phyloP scores from a whole-genome alignment of 1,140 invertebrate genomes.

The Drosophila watanabei region DNA sequence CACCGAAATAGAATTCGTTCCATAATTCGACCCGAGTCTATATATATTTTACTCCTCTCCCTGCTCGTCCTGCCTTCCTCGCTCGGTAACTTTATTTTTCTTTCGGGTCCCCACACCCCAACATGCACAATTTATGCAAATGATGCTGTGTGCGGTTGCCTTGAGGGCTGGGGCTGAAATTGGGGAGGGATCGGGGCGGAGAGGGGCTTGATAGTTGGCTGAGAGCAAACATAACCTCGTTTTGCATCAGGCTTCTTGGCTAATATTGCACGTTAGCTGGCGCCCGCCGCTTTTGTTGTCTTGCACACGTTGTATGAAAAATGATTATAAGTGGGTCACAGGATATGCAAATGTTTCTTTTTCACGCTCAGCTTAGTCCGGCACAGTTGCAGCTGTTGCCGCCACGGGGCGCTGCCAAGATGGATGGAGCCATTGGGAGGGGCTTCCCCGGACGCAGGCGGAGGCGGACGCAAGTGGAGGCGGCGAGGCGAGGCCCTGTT shows the following conservation, averaged over 20 bases:
- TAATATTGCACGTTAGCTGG: slow-evolving; percentile 59
- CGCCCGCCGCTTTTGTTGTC: slow-evolving; percentile 31
- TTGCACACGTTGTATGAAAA: slow-evolving; percentile 75
- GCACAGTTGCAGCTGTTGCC: slow-evolving; percentile 53
- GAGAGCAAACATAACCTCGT: slow-evolving; percentile 76
- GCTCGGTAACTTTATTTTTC: slow-evolving; percentile 41
- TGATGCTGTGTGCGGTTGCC: slow-evolving; percentile 49
- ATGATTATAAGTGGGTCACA: slow-evolving; percentile 84
- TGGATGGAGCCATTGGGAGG: slow-evolving; percentile 40
- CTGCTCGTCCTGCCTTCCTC: not conserved
- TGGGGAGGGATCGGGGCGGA: not conserved
- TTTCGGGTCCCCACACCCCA: slow-evolving; percentile 33
- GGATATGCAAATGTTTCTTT: slow-evolving; percentile 84
- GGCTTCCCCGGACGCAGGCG: not conserved
- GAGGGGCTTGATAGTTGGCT: slow-evolving; percentile 4
- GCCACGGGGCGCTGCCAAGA: slow-evolving; percentile 55
- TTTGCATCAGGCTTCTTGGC: slow-evolving; percentile 54
- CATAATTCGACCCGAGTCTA: slow-evolving; percentile 63
- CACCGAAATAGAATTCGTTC: slow-evolving; percentile 72
- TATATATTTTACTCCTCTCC: slow-evolving; percentile 23
- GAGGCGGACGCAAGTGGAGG: slow-evolving; percentile 15
- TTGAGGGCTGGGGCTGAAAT: slow-evolving; percentile 4
- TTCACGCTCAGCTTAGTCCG: slow-evolving; percentile 73
- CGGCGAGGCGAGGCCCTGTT: slow-evolving; percentile 35
- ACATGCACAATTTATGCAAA: slow-evolving; percentile 74